Evolutionary conservation across 2,888 invertebrate species (phyloP).

Genomic region (Ferrisia virgata): DNA sequence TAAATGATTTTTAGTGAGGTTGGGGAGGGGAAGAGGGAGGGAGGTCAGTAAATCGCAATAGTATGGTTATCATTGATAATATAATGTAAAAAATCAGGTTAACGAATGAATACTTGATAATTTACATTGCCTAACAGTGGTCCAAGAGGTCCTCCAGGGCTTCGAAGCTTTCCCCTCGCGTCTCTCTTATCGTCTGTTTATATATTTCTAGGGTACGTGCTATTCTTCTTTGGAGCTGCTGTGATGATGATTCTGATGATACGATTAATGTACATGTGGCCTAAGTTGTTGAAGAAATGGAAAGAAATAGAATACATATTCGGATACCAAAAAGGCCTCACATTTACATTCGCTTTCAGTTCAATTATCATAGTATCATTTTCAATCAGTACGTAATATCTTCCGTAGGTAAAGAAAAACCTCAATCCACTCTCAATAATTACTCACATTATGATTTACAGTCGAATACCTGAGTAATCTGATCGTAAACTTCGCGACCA

Average conservation of each 20-base stretch:
- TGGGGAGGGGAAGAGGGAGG: no score
- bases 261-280: slow-evolving; percentile 46
- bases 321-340: slow-evolving; percentile 47
- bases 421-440: no score
- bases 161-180: no score
- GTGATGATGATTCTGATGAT: slow-evolving; percentile 47
- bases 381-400: slow-evolving; percentile 46
- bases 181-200: no score
- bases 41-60: no score
- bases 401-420: no score
- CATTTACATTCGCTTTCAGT: slow-evolving; percentile 43
- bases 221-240: slow-evolving; percentile 47
- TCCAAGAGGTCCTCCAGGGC: no score
- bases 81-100: no score
- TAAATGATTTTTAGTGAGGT: no score
- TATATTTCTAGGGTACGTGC: slow-evolving; percentile 42
- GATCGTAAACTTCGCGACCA: slow-evolving; percentile 41
- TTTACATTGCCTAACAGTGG: no score
- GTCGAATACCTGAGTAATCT: slow-evolving; percentile 46
- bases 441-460: slow-evolving; percentile 21
- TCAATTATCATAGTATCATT: slow-evolving; percentile 44
- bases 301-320: slow-evolving; percentile 46
- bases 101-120: no score
- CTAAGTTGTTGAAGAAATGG: slow-evolving; percentile 46
- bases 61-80: no score